A percentile compares a stretch with the other conserved stretches of the same genome.
These are phyloP conservation scores for Promerops cafer DNA, from an alignment of 2,113 vertebrate genomes.

Conservation along the genomic window DNA sequence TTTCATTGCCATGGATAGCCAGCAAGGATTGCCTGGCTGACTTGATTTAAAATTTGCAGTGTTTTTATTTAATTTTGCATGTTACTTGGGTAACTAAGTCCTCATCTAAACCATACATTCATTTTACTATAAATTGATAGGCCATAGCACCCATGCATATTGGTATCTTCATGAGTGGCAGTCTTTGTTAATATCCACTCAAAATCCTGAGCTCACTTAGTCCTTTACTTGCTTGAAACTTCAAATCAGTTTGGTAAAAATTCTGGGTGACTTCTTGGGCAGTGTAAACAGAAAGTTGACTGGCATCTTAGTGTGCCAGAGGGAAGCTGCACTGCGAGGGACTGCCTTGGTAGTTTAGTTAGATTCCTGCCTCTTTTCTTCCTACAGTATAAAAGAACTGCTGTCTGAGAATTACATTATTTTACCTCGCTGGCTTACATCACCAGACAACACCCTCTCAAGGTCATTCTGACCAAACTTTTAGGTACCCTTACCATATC, in stretches of 20 bases:
- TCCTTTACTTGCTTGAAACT: neutral
- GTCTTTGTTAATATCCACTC: neutral
- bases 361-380: neutral
- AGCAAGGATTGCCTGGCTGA: constrained; percentile 33
- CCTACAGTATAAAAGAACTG: neutral
- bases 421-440: neutral
- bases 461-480: neutral
- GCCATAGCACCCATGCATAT: neutral
- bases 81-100: neutral
- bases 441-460: neutral
- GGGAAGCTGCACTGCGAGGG: neutral
- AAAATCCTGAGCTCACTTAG: neutral
- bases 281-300: neutral
- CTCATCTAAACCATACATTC: neutral
- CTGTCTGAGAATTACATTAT: neutral
- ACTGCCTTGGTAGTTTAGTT: neutral
- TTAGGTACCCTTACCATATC: neutral
- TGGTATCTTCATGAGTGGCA: neutral
- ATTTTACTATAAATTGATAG: neutral
- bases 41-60: neutral
- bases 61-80: constrained; percentile 7
- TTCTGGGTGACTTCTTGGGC: neutral
- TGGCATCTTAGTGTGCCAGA: neutral
- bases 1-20: constrained; percentile 36
- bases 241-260: neutral